These are phyloP conservation scores for Plestiodon gilberti DNA, from an alignment of 2,113 vertebrate species.

Conservation along the genomic window DNA sequence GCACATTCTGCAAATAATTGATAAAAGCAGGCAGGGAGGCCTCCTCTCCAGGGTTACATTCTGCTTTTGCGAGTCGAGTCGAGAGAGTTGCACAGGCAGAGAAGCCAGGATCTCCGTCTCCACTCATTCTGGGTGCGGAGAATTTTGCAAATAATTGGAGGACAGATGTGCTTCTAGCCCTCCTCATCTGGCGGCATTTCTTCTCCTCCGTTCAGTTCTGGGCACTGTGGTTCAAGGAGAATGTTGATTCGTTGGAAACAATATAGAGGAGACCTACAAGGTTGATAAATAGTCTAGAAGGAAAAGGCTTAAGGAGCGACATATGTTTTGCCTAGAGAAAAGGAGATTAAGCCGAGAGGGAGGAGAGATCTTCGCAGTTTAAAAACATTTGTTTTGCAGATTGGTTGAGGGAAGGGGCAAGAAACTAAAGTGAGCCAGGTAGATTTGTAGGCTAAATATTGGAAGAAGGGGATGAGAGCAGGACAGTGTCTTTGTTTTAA, in stretches of 20 bases:
- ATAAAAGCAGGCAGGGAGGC: background rate
- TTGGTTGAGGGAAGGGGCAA: background rate
- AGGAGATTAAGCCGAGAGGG: background rate
- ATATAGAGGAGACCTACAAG: background rate
- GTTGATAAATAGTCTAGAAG: background rate
- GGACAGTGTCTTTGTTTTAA: too few species aligned
- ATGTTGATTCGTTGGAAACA: background rate
- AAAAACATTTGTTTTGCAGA: background rate
- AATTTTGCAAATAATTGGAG: background rate
- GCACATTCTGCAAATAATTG: background rate
- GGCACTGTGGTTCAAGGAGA: background rate
- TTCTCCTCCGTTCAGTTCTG: background rate
- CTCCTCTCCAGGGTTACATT: background rate
- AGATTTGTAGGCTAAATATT: background rate
- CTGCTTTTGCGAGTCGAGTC: background rate
- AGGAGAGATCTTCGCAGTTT: background rate
- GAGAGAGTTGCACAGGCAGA: background rate
- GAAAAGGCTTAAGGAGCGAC: background rate
- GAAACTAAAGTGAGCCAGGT: background rate
- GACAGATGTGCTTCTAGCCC: background rate
- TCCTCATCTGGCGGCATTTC: background rate
- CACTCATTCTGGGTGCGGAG: background rate
- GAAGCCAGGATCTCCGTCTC: background rate
- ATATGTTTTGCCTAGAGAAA: background rate
- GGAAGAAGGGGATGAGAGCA: too few species aligned